A percentile compares a stretch with the other conserved stretches of the same genome.
Evolutionary conservation across 2,888 invertebrate genomes (phyloP).

Genomic region (Caenorhabditis japonica): DNA sequence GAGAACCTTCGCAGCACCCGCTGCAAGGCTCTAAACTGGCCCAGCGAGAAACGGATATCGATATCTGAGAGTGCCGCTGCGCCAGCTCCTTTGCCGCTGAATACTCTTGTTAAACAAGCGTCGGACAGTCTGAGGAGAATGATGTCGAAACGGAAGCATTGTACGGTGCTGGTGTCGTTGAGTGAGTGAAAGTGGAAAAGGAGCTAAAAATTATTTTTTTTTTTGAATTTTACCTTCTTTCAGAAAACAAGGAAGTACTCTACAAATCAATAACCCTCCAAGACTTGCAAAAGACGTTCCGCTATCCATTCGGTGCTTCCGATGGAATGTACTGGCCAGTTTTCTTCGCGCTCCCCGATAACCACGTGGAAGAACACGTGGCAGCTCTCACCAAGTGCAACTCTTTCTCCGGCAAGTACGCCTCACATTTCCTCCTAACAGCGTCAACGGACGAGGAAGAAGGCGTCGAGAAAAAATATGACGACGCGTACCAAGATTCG

Average conservation of each 20-base stretch:
- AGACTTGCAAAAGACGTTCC: background rate
- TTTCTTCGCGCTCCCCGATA: background rate
- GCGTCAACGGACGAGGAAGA: conserved; percentile 1
- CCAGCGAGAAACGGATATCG: too few species aligned
- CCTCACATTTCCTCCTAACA: conserved; percentile 7
- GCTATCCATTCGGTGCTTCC: conserved; percentile 9
- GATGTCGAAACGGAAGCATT: too few species aligned
- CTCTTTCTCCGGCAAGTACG: conserved; percentile 28
- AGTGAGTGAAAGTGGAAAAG: background rate
- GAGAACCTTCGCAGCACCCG: too few species aligned
- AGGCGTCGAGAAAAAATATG: conserved; percentile 13
- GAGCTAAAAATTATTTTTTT: too few species aligned
- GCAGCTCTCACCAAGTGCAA: conserved; percentile 8
- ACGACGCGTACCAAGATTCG: background rate
- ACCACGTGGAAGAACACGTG: conserved; percentile 1
- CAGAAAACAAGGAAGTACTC: conserved; percentile 1
- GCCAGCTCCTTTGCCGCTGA: too few species aligned
- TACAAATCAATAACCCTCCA: conserved; percentile 1
- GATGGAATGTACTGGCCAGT: conserved; percentile 40
- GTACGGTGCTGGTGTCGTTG: too few species aligned
- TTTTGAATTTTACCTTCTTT: too few species aligned
- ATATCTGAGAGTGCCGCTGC: too few species aligned
- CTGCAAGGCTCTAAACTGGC: too few species aligned
- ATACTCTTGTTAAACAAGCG: too few species aligned
- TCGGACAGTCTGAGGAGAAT: too few species aligned